Conservation (phyloP, 1,140 invertebrate species). For the Psilanteris sp. region DNA sequence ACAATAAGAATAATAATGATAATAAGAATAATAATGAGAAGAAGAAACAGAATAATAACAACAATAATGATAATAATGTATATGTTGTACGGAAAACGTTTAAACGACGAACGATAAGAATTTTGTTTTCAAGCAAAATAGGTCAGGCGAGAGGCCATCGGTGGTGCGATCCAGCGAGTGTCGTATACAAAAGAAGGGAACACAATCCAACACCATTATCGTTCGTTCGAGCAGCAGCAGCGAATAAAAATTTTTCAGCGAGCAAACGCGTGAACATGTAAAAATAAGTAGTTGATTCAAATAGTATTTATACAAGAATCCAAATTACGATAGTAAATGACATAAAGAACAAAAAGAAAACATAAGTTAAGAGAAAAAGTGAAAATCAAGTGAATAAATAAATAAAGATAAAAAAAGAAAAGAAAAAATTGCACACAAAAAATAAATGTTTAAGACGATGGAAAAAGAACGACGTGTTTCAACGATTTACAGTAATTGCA, state of each 20-base stretch:
- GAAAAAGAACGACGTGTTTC: constrained; percentile 51
- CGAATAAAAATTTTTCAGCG: constrained; percentile 56
- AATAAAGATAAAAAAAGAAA: constrained; percentile 5
- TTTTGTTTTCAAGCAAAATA: constrained; percentile 57
- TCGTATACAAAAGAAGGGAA: constrained; percentile 49
- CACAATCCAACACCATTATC: constrained; percentile 69
- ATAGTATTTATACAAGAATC: too few relatives aligned
- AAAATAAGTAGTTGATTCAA: constrained; percentile 32
- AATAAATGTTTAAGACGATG: constrained; percentile 33
- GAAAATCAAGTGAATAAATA: constrained; percentile 13
- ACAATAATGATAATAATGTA: constrained; percentile 5
- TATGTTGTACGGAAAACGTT: constrained; percentile 36
- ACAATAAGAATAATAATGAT: background rate
- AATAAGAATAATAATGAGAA: constrained; percentile 5
- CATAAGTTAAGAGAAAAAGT: too few relatives aligned
- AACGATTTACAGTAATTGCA: constrained; percentile 64
- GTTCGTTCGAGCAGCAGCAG: constrained; percentile 54
- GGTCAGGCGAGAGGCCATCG: constrained; percentile 60
- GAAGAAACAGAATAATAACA: too few relatives aligned
- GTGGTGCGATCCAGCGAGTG: constrained; percentile 61
- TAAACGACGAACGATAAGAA: constrained; percentile 60
- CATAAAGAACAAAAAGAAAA: too few relatives aligned
- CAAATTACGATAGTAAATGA: too few relatives aligned
- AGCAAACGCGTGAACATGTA: constrained; percentile 32
- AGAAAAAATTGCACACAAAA: constrained; percentile 4